Conservation (phyloP, 2,797 vertebrate species). For the Spinibarbus caldwelli region DNA sequence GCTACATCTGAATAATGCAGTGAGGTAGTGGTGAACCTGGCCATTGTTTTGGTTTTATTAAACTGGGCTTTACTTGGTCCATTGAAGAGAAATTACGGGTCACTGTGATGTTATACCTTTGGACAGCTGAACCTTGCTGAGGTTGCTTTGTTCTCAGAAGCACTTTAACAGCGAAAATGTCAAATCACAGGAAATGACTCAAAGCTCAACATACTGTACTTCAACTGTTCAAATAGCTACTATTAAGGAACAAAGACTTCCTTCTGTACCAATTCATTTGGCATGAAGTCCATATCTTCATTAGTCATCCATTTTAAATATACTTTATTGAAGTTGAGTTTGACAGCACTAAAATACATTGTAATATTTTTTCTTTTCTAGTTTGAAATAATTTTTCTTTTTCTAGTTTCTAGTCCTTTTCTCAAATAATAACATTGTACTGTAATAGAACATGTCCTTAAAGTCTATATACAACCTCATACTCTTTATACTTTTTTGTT, state of each 20-base stretch:
- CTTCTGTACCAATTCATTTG: neutral
- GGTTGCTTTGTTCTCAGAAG: constrained; percentile 5
- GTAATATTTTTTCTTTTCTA: neutral
- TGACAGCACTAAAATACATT: neutral
- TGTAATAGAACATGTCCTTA: neutral
- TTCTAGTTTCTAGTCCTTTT: neutral
- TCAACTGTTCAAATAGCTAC: neutral
- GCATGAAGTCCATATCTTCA: neutral
- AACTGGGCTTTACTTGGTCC: constrained; percentile 25
- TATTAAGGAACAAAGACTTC: constrained; percentile 9
- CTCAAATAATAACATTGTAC: neutral
- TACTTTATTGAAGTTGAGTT: no score
- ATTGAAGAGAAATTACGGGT: constrained; percentile 42
- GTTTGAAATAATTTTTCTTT: neutral
- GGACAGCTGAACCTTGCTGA: constrained; percentile 33
- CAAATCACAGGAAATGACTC: constrained; percentile 29
- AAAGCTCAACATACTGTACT: neutral
- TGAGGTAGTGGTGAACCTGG: neutral
- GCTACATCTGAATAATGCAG: constrained; percentile 51
- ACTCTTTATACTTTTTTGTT: neutral
- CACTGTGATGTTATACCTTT: constrained; percentile 30
- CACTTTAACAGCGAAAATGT: neutral
- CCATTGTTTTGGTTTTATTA: constrained; percentile 55
- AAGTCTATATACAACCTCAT: neutral
- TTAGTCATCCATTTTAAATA: neutral